Evolutionary conservation across 1,140 invertebrate genomes (phyloP), one percentile per base, ranked within the genome.

Genomic region (Lasioglossum baleicum): DNA sequence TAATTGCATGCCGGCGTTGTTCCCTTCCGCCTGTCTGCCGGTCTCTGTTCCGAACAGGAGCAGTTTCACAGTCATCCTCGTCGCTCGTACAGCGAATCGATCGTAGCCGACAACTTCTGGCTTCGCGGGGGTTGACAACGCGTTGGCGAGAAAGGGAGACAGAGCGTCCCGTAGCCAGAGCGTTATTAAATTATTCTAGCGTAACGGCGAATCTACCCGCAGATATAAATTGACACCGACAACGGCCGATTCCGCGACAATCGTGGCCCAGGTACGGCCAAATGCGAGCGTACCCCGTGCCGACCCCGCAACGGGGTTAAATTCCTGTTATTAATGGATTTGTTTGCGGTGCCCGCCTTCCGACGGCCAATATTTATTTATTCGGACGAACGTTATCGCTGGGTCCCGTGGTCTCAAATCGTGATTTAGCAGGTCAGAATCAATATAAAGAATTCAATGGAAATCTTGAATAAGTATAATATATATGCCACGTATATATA

Each of bases 311-410:
- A 88, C 81, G 80, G 84, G 81, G 85, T 83, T 88, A 82, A 85
- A 83, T 86, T 90, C 84, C 85, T 87, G 86, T 91, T 91, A 91
- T 91, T 90, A 91, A 91, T 91, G 90, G 90, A 88, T 90, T 90
- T 87, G 90, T 91, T 91, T 90, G 88, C 86, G 89, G 83, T 88
- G 83, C 85, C 84, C 73, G 82, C 11, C 83, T 85, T 86, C 7
- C 56, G 72, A 87, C 83, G 75, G 89, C 88, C 88, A 91, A 91
- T 90, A 90, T 91, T 91, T 91, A 90, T 90, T 90, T 87, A 88
- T 84, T 76, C 79, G 67, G 75, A 6, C 69, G 76, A 76, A 82
- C 82, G 77, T 86, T 83, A 81, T 68, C 85, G 83, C 65, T 70
- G 84, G 87, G 82, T 63, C 22, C 70, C 48, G 11, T 31, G 15